Evolutionary conservation across 1,140 invertebrate species (phyloP).

Genomic region (Galleria mellonella): DNA sequence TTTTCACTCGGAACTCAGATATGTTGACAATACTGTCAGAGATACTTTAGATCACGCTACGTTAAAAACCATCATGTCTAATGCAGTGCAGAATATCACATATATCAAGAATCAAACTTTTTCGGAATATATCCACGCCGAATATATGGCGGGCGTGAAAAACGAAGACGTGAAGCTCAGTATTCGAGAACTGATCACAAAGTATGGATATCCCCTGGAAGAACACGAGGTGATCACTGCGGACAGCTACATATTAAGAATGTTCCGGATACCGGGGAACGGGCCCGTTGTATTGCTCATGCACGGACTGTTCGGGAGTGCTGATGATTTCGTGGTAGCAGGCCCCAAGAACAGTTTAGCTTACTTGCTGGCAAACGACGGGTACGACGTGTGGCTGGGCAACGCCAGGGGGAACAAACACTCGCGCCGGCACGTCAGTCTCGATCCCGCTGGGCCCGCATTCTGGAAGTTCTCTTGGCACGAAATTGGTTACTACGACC

Average conservation of each 20-base stretch:
- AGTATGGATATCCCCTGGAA: neutral
- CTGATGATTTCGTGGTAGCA: neutral
- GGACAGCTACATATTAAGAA: neutral
- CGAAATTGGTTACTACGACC: conserved; percentile 76
- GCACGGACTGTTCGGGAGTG: neutral
- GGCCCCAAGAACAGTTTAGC: neutral
- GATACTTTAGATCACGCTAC: too few relatives aligned
- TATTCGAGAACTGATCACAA: neutral
- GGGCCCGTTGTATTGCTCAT: neutral
- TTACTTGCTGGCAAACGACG: conserved; percentile 16
- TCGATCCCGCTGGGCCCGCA: conserved; percentile 47
- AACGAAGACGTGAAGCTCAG: too few relatives aligned
- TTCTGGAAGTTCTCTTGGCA: conserved; percentile 79
- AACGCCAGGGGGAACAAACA: conserved; percentile 81
- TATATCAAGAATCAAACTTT: too few relatives aligned
- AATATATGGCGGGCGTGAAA: too few relatives aligned
- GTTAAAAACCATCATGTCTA: too few relatives aligned
- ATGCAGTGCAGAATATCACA: too few relatives aligned
- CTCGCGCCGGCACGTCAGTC: conserved; percentile 66
- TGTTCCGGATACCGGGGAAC: neutral
- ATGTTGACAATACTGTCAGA: too few relatives aligned
- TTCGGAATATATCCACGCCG: too few relatives aligned
- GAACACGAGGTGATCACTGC: neutral
- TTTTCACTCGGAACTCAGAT: too few relatives aligned
- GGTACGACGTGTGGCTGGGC: conserved; percentile 82